Conservation (phyloP, 2,113 vertebrate genomes). For the Pluvianellus socialis region DNA sequence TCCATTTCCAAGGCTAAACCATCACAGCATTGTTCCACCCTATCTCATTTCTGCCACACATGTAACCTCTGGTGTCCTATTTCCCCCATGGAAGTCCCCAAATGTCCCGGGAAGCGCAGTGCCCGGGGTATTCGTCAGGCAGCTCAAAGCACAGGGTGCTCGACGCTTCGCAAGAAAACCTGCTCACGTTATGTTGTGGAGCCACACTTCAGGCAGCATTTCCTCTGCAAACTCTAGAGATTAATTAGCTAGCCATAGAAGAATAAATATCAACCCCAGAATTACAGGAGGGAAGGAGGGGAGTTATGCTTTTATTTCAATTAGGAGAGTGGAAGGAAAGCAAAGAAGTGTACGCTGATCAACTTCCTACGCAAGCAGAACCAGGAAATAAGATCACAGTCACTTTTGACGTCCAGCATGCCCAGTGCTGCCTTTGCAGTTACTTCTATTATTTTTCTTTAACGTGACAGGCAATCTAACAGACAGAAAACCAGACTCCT, state of each 20-base stretch:
- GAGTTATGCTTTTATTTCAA: not conserved
- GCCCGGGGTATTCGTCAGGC: not conserved
- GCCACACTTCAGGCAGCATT: not conserved
- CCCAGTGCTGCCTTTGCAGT: not conserved
- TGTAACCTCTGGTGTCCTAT: not conserved
- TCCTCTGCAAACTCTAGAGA: not conserved
- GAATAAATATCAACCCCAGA: not conserved
- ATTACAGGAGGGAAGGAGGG: not conserved
- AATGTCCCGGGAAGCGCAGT: not conserved
- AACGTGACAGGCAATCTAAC: not conserved
- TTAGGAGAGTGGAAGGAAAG: rapidly evolving
- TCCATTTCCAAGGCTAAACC: not conserved
- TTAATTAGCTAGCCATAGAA: not conserved
- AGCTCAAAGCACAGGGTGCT: not conserved
- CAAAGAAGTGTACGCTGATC: not conserved
- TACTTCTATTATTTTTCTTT: not conserved
- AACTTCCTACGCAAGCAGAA: not conserved
- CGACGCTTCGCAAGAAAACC: not conserved
- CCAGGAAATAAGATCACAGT: not conserved
- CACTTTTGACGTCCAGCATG: not conserved
- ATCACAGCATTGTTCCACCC: no score
- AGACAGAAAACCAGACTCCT: not conserved
- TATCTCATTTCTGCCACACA: not conserved
- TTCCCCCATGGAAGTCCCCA: not conserved
- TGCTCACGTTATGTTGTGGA: not conserved